These are phyloP conservation scores for Ridgeia piscesae DNA, from an alignment of 1,140 invertebrate genomes.

Conservation along the genomic window DNA sequence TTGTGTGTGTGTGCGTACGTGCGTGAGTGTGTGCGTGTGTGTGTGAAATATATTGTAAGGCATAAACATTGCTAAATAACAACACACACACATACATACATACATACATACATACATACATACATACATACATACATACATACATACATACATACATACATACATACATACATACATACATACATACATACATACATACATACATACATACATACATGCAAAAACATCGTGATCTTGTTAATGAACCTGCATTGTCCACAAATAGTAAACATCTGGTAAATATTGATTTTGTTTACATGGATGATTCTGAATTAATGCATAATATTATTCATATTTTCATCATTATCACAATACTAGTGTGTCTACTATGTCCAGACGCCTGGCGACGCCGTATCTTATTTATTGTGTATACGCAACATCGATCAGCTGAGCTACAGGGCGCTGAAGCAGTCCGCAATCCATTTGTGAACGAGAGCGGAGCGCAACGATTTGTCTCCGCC, in stretches of 20 bases:
- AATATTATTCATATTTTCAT: too few species aligned
- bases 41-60: too few species aligned
- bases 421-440: too few species aligned
- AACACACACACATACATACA: slow-evolving; percentile 8
- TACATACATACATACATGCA: too few species aligned
- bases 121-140: slow-evolving; percentile 11
- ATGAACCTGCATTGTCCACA: background rate
- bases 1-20: background rate
- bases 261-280: background rate
- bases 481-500: background rate
- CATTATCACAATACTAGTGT: too few species aligned
- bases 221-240: background rate
- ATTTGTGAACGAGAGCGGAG: background rate
- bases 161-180: background rate
- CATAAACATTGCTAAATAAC: background rate
- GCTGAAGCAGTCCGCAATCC: background rate
- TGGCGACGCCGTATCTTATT: too few species aligned
- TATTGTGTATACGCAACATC: too few species aligned
- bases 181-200: background rate
- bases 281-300: too few species aligned
- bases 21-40: too few species aligned
- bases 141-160: too few species aligned
- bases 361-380: too few species aligned
- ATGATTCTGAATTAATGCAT: too few species aligned
- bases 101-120: slow-evolving; percentile 13